Evolutionary conservation across 1,140 invertebrate genomes (phyloP), one percentile per base, ranked within the genome.

Genomic region (Spodoptera litura): DNA sequence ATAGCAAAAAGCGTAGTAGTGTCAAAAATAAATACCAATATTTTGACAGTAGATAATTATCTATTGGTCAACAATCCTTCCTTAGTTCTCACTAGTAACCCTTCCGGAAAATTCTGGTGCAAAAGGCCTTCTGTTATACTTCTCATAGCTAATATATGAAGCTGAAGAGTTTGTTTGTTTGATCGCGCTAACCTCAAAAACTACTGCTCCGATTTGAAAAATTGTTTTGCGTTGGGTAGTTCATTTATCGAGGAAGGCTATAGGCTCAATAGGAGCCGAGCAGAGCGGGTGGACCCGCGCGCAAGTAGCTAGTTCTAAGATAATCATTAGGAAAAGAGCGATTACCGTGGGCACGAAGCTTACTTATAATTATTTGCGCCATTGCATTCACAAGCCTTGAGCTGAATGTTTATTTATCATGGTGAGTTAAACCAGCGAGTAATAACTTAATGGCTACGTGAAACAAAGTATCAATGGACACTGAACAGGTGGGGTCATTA

Each of bases 361-460:
- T 35, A 51, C 8, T 25, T 51, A 27, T 51, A 8, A 51, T 66
- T 66, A 51, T 66, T 20, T 25, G 44, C 62, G 31, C 44, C 9
- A 66, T 25, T 12, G 62, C 62, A 12, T 66, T 38, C 15, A n/a
- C 35, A 9, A 62, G 31, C 35, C 61, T 62, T 62, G 61, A 62
- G 61, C 31, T 62, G 2, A 62, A 38, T 38, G 31, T 35, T 44
- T 38, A 61, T 13, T 27, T 35, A 44, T 15, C 4, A 10, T 38
- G 38, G 38, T 13, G 4, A n/a, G n/a, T 61, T 35, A 0, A n/a
- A 20, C 4, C 4, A 15, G 3, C 31, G 5, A 49, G 20, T 44
- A 31, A 59, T 11, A 5, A 27, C 2, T 2, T 44, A 31, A 59
- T 11, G 3, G 11, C 20, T 2, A 59, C 1, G 3, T 59, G 11